A percentile compares a stretch with the other conserved stretches of the same genome.
These are phyloP conservation scores for Labeo rohita DNA, from an alignment of 2,113 vertebrate species.

Conservation along the genomic window DNA sequence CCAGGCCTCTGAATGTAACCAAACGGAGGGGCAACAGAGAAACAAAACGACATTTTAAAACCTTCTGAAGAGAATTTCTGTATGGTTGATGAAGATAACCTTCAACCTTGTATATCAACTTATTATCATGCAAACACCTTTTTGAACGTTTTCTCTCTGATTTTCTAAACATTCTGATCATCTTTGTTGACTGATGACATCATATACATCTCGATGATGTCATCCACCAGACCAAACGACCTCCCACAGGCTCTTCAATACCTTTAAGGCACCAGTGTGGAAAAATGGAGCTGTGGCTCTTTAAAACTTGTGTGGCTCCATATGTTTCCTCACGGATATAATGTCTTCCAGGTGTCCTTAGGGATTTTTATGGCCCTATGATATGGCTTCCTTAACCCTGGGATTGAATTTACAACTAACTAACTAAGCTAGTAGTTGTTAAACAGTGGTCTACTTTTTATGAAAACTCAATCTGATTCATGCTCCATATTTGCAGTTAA, in stretches of 20 bases:
- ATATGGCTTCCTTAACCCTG: conserved; percentile 36
- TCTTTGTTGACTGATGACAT: background rate
- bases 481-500: background rate
- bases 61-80: background rate
- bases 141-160: background rate
- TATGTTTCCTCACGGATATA: conserved; percentile 61
- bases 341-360: conserved; percentile 69
- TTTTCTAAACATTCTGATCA: background rate
- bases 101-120: background rate
- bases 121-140: background rate
- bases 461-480: background rate
- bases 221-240: conserved; percentile 45
- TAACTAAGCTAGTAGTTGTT: background rate
- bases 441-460: background rate
- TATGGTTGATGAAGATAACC: background rate
- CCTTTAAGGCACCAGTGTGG: conserved; percentile 64
- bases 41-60: conserved; percentile 25
- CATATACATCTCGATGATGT: conserved; percentile 56
- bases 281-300: conserved; percentile 60
- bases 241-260: conserved; percentile 30
- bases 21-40: conserved; percentile 57
- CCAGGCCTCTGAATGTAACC: conserved; percentile 69
- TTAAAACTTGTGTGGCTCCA: conserved; percentile 65
- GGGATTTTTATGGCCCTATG: conserved; percentile 25
- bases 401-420: background rate